phyloP scores from a whole-genome alignment of 2,888 invertebrate genomes.

The Automeris io region DNA sequence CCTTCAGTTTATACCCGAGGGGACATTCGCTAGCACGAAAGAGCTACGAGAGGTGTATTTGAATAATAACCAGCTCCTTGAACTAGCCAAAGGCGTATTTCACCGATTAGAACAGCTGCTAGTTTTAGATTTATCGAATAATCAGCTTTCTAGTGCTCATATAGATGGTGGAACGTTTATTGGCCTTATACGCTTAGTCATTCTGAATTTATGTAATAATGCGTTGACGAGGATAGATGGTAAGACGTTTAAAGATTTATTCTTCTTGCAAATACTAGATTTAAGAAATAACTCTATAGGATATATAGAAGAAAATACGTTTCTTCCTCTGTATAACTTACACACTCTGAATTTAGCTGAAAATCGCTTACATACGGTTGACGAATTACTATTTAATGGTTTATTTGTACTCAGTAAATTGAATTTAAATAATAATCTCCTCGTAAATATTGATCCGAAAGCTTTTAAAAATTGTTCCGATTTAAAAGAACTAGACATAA shows the following conservation, averaged over 20 bases:
- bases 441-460: conserved; percentile 84
- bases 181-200: conserved; percentile 89
- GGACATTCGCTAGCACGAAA: conserved; percentile 87
- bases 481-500: conserved; percentile 91
- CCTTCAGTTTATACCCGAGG: conserved; percentile 87
- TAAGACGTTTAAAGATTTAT: conserved; percentile 90
- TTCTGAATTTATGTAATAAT: conserved; percentile 91
- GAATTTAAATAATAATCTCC: conserved; percentile 89
- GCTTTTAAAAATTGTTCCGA: conserved; percentile 93
- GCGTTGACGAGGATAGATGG: conserved; percentile 89
- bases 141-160: conserved; percentile 90
- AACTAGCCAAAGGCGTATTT: conserved; percentile 89
- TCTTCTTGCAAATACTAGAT: conserved; percentile 91
- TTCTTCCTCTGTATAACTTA: conserved; percentile 91
- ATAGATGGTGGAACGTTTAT: conserved; percentile 91
- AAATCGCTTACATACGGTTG: conserved; percentile 89
- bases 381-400: conserved; percentile 88
- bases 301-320: conserved; percentile 91
- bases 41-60: conserved; percentile 90
- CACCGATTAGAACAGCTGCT: conserved; percentile 90
- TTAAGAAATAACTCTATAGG: conserved; percentile 92
- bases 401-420: conserved; percentile 89
- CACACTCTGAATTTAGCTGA: conserved; percentile 93
- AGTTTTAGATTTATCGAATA: conserved; percentile 90
- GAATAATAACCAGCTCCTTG: conserved; percentile 90